Base-by-base conservation (phyloP, 2,888 invertebrate species). In the Eurois occulta region DNA sequence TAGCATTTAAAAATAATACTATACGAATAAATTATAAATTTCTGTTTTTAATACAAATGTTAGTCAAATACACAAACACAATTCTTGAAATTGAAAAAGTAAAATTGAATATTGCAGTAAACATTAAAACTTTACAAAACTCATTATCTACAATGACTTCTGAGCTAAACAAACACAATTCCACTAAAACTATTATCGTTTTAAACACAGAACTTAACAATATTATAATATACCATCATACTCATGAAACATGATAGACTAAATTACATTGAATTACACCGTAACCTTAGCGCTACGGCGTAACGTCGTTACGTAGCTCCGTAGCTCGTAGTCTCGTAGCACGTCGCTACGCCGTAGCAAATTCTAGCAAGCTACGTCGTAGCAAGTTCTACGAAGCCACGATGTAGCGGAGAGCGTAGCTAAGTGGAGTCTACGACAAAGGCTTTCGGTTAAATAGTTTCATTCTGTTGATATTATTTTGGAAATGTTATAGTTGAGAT, bases 391-490 rank as follows among this genome's bases (percentile, higher is more conserved):
- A 82, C 72, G 62, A 75, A 52, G 82, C 83, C 79, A 83, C 84
- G 55, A 62, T 58, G 75, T 80, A 83, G 73, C 64, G 21, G 70
- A 48, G 71, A 81, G 71, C 84, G 79, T 76, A 81, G 64, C 86
- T 76, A 81, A 85, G 83, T 79, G 75, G 48, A 76, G 82, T 83
- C 77, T 88, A 88, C 81, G 79, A 88, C 85, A 88, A 87, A 86
- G 85, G 85, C 74, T 79, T 82, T 77, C 60, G 79, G 82, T 78
- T 81, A 80, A 85, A 88, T 86, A 88, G 85, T 88, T 86, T 85
- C 75, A 72, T 78, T 81, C 70, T 80, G 76, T 74, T 82, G 75
- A 87, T 86, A 77, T 80, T 86, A 77, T 82, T 84, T 75, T 68
- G 75, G 71, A 60, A 80, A 80, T 78, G 64, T 81, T 72, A 38